Evolutionary conservation across 2,797 vertebrate genomes (phyloP), one percentile per base, ranked within the genome.

Genomic region (Myotis pilosus): DNA sequence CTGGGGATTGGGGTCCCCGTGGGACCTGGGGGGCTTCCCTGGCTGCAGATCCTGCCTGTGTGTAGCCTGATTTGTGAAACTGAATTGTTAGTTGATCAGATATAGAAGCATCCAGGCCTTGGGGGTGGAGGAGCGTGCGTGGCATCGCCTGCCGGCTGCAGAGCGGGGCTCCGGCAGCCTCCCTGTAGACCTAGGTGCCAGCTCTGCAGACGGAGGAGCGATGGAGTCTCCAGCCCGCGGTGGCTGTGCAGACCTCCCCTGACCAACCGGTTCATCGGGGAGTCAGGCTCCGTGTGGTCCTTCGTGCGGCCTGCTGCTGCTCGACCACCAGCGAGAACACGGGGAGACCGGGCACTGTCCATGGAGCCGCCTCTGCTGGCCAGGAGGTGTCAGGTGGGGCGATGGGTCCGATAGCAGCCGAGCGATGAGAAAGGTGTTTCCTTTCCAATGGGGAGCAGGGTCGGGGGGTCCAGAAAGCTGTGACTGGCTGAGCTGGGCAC

Each of bases 321-420:
- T 51, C 10, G 3, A 10, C 78, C 47, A 30, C 22, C 9, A 38
- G 13, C 10, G n/a, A 60, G 9, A 57, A 68, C 38, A 9, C 80
- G 12, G 19, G 10, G 53, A 71, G 16, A 36, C 13, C 17, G 5
- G 4, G 28, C 2, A 1, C 49, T 0, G 0, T 8, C 60, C 1
- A 0, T 9, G 17, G 84, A 19, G 3, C 5, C 71, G 66, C 22
- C 47, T 47, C 36, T 16, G 6, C 19, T 19, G 22, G 30, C 38
- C 16, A 49, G 55, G 79, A 41, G 25, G 44, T 3, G 20, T 55
- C 23, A 0, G 89, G 1, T 1, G 6, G 55, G 72, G 1, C 0
- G 19, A 11, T 1, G n/a, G 13, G 25, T 47, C 79, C 2, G 33
- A 51, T 2, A 2, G 25, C 47, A 8, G 80, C 72, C 0, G 13